Percentiles rank a stretch among this genome's conserved stretches.
Conservation (phyloP, 2,113 vertebrate species). For the Atrichornis clamosus region DNA sequence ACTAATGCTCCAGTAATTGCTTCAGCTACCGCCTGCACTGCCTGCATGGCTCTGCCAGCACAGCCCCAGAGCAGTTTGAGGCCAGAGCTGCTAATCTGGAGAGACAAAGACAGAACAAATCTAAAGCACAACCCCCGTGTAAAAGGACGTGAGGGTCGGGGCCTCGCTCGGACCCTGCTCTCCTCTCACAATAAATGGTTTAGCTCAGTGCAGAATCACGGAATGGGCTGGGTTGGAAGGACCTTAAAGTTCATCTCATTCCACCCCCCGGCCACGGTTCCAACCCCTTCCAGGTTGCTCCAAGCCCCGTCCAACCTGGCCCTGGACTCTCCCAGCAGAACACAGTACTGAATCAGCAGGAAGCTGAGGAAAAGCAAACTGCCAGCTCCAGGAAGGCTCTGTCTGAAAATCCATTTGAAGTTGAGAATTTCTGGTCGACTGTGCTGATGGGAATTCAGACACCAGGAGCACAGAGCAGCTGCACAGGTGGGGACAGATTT, state of each 20-base stretch:
- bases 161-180: background rate
- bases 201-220: background rate
- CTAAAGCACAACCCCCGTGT: background rate
- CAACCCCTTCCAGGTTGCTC: background rate
- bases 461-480: background rate
- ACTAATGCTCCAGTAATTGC: slow-evolving; percentile 13
- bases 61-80: background rate
- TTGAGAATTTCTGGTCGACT: background rate
- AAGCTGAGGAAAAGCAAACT: background rate
- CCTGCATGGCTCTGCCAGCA: background rate
- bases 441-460: background rate
- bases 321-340: fast-evolving
- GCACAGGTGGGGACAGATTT: background rate
- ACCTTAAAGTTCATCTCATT: background rate
- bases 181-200: background rate
- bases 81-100: background rate
- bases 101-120: background rate
- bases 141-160: background rate
- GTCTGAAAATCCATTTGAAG: background rate
- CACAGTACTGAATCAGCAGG: background rate
- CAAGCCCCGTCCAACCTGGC: background rate
- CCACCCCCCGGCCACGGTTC: background rate
- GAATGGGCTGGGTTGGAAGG: background rate
- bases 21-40: background rate
- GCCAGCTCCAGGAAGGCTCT: background rate